Evolutionary conservation across 2,113 vertebrate species (phyloP), one percentile per base, ranked within the genome.

Genomic region (Monarcha castaneiventris): DNA sequence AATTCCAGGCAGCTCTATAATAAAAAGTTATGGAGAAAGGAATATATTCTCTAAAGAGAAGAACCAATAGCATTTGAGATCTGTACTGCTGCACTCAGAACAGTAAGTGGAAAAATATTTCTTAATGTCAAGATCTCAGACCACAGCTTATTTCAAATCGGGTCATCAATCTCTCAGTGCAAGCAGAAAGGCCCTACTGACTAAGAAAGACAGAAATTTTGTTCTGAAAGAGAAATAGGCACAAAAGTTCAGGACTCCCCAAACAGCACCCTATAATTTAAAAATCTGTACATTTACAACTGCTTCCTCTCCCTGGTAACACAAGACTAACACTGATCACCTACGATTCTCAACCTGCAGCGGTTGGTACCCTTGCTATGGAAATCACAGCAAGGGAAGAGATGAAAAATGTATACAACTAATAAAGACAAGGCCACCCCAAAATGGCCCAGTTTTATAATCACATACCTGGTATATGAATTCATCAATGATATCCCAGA

Each of bases 401-500:
- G 17, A 67, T 14, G 14, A 52, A 76, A 84, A 55, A 77, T 7
- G 16, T 14, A 54, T 6, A 91, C 49, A 1, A 1, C 26, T 62
- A 76, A 63, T 1, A 74, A 33, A 63, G 25, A 15, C 33, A 64
- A 73, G 10, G 10, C 33, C 15, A 76, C 15, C 9, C 8, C 37
- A 61, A 79, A 51, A 82, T 4, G 19, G 7, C 20, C 18, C 17
- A 39, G 67, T n/a, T 59, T 78, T 46, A 23, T 5, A 35, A 76
- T 43, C 37, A 55, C 5, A 20, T 74, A 97, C 99, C 98, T 99
- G 99, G 94, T 99, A 99, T 96, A 99, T 99, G 96, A 99, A 99
- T 94, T 99, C 99, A 96, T 99, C 99, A 5, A 99, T 99, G 82
- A 99, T 99, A 97, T 99, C 99, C 99, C 99, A 99, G 18, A 99